Conservation (phyloP, 2,113 vertebrate genomes). For the Benitochromis conjunctus region DNA sequence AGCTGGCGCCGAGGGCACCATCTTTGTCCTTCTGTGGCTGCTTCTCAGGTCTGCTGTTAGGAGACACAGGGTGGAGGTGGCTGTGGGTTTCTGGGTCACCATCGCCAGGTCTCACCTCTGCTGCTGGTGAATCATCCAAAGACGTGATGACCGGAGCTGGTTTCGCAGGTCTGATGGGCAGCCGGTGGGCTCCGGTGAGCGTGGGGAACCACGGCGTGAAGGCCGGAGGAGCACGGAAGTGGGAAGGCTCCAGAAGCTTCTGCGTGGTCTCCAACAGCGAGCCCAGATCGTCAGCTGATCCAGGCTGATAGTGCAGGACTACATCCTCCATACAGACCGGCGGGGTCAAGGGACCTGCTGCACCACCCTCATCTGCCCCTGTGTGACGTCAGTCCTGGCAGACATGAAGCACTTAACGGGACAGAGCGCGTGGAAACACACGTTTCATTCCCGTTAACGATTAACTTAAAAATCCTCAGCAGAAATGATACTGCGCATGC, state of each 20-base stretch:
- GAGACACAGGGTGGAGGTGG: neutral
- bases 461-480: neutral
- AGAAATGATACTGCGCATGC: neutral
- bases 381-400: neutral
- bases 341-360: neutral
- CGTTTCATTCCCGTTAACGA: neutral
- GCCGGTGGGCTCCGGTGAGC: neutral
- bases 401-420: neutral
- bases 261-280: conserved; percentile 69
- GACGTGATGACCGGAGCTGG: conserved; percentile 70
- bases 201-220: conserved; percentile 82
- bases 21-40: neutral
- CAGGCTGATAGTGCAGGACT: conserved; percentile 74
- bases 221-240: conserved; percentile 60
- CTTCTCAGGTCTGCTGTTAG: fast-evolving
- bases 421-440: neutral
- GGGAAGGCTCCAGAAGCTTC: conserved; percentile 76
- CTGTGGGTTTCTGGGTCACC: conserved; percentile 3
- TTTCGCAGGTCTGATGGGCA: conserved; percentile 77
- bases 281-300: conserved; percentile 31
- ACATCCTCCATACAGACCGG: conserved; percentile 77
- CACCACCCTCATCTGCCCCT: neutral
- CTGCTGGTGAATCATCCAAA: neutral
- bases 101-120: neutral
- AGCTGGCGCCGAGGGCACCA: neutral